These are phyloP conservation scores for Melanostigma gelatinosum DNA, from an alignment of 2,113 vertebrate genomes.

Conservation along the genomic window DNA sequence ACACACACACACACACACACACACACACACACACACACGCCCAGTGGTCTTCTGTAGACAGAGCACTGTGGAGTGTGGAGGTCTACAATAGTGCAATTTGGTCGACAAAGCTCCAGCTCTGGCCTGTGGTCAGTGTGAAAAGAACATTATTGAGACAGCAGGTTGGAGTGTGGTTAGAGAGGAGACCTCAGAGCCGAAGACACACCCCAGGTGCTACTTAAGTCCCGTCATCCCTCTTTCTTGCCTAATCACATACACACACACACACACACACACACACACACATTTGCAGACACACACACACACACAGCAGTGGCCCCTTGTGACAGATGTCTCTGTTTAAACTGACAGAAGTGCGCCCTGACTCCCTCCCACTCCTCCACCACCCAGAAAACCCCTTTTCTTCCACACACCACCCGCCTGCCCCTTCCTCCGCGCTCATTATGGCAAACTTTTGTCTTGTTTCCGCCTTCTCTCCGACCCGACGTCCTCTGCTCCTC, in stretches of 20 bases:
- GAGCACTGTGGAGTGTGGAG: constrained; percentile 8
- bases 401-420: constrained; percentile 65
- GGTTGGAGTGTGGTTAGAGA: constrained; percentile 64
- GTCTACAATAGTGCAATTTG: constrained; percentile 19
- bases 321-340: constrained; percentile 83
- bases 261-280: constrained; percentile 16
- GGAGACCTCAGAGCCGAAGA: constrained; percentile 57
- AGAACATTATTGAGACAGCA: constrained; percentile 54
- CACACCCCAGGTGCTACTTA: constrained; percentile 73
- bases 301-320: constrained; percentile 56
- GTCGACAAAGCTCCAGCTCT: constrained; percentile 40
- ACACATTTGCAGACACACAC: not conserved
- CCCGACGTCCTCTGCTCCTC: constrained; percentile 64
- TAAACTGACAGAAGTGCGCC: constrained; percentile 80
- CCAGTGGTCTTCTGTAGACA: constrained; percentile 2
- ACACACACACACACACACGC: not conserved
- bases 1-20: not conserved
- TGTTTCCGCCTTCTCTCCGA: constrained; percentile 73
- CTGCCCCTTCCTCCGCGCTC: constrained; percentile 76
- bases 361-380: constrained; percentile 64
- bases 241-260: constrained; percentile 62
- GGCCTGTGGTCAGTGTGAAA: constrained; percentile 53
- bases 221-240: constrained; percentile 59
- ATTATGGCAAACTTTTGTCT: constrained; percentile 82
- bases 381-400: constrained; percentile 62